Evolutionary conservation across 2,113 vertebrate genomes (phyloP).

Genomic region (Vanacampus margaritifer): DNA sequence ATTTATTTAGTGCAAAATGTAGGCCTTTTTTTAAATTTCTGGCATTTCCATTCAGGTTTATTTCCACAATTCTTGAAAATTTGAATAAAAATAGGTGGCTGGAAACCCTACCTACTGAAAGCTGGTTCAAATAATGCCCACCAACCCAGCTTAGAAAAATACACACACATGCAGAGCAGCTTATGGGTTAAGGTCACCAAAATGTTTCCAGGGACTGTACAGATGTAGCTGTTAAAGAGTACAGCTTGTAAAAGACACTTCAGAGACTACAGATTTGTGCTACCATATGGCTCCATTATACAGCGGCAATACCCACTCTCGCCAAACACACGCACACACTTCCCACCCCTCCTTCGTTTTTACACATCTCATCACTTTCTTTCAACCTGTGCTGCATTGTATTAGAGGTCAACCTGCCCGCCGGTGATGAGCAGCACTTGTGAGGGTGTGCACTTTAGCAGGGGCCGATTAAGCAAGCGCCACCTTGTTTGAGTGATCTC

Average conservation of each 20-base stretch:
- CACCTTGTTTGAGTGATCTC: conserved; percentile 53
- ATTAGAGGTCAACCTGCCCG: conserved; percentile 66
- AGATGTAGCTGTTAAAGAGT: conserved; percentile 64
- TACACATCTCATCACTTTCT: conserved; percentile 62
- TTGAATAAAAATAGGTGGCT: no score
- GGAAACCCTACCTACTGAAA: conserved; percentile 7
- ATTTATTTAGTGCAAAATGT: no score
- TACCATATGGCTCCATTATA: conserved; percentile 70
- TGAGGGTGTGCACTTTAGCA: conserved; percentile 51
- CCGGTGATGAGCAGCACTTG: conserved; percentile 56
- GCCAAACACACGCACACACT: conserved; percentile 25
- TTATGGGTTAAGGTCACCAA: conserved; percentile 60
- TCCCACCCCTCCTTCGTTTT: conserved; percentile 33
- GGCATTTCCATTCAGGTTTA: no score
- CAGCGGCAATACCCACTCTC: conserved; percentile 36
- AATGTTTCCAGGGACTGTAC: conserved; percentile 62
- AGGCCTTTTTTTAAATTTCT: no score
- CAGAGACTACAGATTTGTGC: conserved; percentile 64
- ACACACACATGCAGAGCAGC: conserved; percentile 38
- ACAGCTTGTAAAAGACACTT: conserved; percentile 69
- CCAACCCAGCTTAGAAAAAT: conserved; percentile 24
- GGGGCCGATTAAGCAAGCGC: conserved; percentile 66
- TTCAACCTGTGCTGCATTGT: conserved; percentile 59
- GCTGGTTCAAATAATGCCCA: conserved; percentile 25
- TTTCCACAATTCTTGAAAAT: no score